Base-by-base conservation (phyloP, 2,113 vertebrate genomes). In the Hydrolagus affinis region DNA sequence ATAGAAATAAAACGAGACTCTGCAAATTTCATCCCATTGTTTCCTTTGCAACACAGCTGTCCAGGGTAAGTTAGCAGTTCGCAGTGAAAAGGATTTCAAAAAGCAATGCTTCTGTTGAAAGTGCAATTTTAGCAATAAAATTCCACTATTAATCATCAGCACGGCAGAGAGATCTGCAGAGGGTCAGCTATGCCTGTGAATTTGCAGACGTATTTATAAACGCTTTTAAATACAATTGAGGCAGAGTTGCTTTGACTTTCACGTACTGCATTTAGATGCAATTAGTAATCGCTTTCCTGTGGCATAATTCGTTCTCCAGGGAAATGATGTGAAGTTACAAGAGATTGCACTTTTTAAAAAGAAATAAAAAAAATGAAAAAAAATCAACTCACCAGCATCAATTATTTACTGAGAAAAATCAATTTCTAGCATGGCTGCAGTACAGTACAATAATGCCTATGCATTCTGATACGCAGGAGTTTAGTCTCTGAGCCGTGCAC, bases 351-450 rank as follows among this genome's bases (percentile, higher is more conserved):
- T 80, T 44, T 44, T 80, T 80, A 60, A 80, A 44, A 44, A 44
- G 6, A 44, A 44, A 44, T 6, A 44, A 1, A 23, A 15, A 60
- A 60, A 64, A n/a, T n/a, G n/a, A 64, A 64, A 64, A 80, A 60
- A 80, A 80, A 80, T 80, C 64, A 44, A 60, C 77, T 80, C 77
- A 25, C 77, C 64, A 60, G 77, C 77, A 80, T 80, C 77, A 80
- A 80, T 80, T 80, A 80, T 80, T 80, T 80, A 80, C 77, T 64
- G 60, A 64, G 64, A 83, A 83, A 83, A 83, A 83, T 83, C 78
- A 83, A 83, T 83, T 83, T 83, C 78, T 83, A 62, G 78, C 78
- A 83, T 83, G 78, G 78, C 78, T 83, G 78, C 60, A 66, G 78
- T 83, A 66, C 28, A 83, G 78, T 60, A 83, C 78, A 83, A 66